phyloP scores from a whole-genome alignment of 1,140 invertebrate species.

The Drosophila orosa region DNA sequence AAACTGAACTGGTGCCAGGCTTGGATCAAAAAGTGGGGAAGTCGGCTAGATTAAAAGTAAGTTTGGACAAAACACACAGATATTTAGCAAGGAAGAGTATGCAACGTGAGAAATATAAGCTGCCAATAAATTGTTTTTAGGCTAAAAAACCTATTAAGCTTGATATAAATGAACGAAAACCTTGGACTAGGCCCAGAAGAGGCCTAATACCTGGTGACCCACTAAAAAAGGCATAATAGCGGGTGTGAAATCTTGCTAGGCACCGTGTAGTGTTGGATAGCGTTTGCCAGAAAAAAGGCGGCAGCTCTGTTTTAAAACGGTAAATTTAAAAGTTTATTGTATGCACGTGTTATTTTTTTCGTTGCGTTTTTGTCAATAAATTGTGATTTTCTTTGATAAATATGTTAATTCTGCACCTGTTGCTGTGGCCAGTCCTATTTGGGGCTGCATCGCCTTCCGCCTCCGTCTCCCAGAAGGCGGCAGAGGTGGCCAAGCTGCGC shows the following conservation, averaged over 20 bases:
- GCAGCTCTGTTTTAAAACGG: conserved; percentile 12
- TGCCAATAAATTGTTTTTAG: too few relatives aligned
- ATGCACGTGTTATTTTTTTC: conserved; percentile 19
- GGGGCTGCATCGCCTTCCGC: not conserved
- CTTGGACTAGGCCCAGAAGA: too few relatives aligned
- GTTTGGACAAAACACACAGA: too few relatives aligned
- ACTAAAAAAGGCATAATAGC: not conserved
- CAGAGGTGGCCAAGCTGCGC: conserved; percentile 67
- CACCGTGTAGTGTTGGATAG: not conserved
- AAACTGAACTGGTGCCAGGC: too few relatives aligned
- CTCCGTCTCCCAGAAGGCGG: conserved; percentile 23
- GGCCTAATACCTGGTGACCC: too few relatives aligned
- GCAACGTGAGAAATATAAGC: too few relatives aligned
- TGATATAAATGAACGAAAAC: too few relatives aligned
- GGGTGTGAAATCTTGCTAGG: not conserved
- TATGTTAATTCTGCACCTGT: conserved; percentile 5
- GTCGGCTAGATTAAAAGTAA: too few relatives aligned
- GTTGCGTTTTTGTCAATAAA: not conserved
- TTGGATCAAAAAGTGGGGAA: too few relatives aligned
- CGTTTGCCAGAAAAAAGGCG: not conserved
- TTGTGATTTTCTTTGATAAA: not conserved
- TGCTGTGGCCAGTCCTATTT: conserved; percentile 19
- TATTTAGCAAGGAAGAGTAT: too few relatives aligned
- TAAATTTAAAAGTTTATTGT: conserved; percentile 18
- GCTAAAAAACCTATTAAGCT: too few relatives aligned